A percentile compares a stretch with the other conserved stretches of the same genome.
Conservation (phyloP, 2,113 vertebrate species). For the Geococcyx californianus region DNA sequence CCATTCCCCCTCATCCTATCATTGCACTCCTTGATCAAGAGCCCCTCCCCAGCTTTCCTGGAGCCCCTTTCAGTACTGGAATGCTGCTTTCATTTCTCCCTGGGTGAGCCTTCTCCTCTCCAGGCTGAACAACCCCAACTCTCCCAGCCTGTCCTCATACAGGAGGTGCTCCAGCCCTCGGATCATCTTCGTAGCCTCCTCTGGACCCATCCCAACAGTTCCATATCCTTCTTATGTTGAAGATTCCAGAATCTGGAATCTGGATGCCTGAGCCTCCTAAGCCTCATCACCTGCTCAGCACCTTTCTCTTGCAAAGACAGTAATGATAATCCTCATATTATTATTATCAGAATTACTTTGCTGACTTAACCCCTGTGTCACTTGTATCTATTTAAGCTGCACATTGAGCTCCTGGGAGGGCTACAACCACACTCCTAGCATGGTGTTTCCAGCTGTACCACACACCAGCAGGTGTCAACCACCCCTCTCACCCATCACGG, state of each 20-base stretch:
- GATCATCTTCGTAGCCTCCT: too few relatives aligned
- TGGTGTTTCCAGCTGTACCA: not conserved
- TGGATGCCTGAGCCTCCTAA: not conserved
- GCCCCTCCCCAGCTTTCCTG: too few relatives aligned
- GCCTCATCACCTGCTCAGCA: not conserved
- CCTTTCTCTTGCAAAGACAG: not conserved
- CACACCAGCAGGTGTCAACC: accelerated
- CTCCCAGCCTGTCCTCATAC: too few relatives aligned
- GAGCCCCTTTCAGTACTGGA: too few relatives aligned
- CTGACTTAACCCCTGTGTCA: not conserved
- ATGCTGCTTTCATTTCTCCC: too few relatives aligned
- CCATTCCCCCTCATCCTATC: too few relatives aligned
- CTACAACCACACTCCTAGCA: accelerated
- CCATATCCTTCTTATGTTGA: too few relatives aligned
- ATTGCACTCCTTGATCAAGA: too few relatives aligned
- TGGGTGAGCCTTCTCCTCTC: too few relatives aligned
- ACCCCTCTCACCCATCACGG: accelerated
- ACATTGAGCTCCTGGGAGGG: not conserved
- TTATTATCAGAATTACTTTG: not conserved
- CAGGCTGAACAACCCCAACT: too few relatives aligned
- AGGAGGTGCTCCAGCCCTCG: too few relatives aligned
- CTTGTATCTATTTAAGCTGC: not conserved
- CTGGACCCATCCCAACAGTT: too few relatives aligned
- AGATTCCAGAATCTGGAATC: not conserved
- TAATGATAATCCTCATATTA: not conserved